Evolutionary conservation across 2,797 vertebrate species (phyloP), one percentile per base, ranked within the genome.

Genomic region (Semotilus atromaculatus): DNA sequence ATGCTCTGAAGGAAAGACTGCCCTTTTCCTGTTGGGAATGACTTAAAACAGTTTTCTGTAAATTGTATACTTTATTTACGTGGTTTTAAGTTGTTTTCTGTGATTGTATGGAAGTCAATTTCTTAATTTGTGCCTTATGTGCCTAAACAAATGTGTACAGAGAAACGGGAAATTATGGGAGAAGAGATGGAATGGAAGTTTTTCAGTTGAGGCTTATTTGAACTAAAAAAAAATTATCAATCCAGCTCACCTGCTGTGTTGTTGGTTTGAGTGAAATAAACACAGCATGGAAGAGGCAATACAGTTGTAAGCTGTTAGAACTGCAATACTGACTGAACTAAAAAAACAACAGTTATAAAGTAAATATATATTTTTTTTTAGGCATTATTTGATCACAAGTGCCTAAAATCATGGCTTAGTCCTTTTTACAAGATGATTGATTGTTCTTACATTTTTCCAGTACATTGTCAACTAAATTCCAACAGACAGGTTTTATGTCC

Each of bases 401-500:
- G 67, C n/a, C 21, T 40, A n/a, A 40, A 40, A 40, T 40, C 36
- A 70, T 70, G 67, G 67, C 21, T 36, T 16, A 76, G 73, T 13
- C 74, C 36, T 60, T 43, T 71, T 68, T 72, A 26, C 3, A 45
- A 7, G 45, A 51, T 51, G 18, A 74, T 34, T 34, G 29, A 34
- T 13, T 31, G 23, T 38, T 55, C 38, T 78, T n/a, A 62, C 0
- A 18, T 67, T 70, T 58, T 81, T 38, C 7, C n/a, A 6, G n/a
- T 14, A 72, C 53, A 72, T 72, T 72, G n/a, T 21, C 18, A 81
- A 43, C n/a, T 81, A 40, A 60, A 60, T 11, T 23, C 10, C 36
- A 60, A 21, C 11, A 40, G 45, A 64, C 31, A 60, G 66, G 23
- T 73, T 86, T 66, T 64, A 82, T 72, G 26, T 14, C 19, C 71